Conservation (phyloP, 2,888 invertebrate species). For the Scaptomyza polygonia region DNA sequence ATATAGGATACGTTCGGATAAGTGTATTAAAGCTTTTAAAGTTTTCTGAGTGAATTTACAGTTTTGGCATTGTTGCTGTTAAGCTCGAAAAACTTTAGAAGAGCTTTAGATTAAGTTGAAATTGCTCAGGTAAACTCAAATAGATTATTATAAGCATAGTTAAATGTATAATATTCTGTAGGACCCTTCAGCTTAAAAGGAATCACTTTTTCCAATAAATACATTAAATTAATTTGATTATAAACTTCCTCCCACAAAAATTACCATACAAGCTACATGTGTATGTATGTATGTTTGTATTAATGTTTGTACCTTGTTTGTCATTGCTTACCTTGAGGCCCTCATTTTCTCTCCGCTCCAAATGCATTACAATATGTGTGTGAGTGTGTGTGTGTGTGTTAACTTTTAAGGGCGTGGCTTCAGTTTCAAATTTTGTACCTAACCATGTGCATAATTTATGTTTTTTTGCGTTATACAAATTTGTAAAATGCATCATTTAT, state of each 20-base stretch:
- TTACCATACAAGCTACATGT: conserved; percentile 18
- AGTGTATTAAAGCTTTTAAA: not conserved
- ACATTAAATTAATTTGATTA: conserved; percentile 28
- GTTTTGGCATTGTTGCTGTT: not conserved
- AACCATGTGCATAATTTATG: conserved; percentile 66
- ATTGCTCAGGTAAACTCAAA: not conserved
- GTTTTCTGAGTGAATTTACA: no score
- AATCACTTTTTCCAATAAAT: not conserved
- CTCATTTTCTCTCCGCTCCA: not conserved
- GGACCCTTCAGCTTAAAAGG: not conserved
- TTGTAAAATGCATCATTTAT: conserved; percentile 76
- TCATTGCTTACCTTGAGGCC: conserved; percentile 20
- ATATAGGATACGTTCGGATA: not conserved
- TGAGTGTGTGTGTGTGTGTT: no score
- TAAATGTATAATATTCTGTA: no score
- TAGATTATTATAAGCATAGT: not conserved
- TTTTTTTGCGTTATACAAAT: conserved; percentile 71
- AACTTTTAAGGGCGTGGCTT: conserved; percentile 32
- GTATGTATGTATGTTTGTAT: conserved; percentile 1
- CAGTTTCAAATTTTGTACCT: conserved; percentile 44
- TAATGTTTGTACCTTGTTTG: conserved; percentile 26
- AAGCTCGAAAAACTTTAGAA: not conserved
- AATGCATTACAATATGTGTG: conserved; percentile 12
- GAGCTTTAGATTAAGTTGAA: no score
- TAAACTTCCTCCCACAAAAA: conserved; percentile 13